These are phyloP conservation scores for Catharus ustulatus DNA, from an alignment of 2,797 vertebrate genomes.

Conservation along the genomic window DNA sequence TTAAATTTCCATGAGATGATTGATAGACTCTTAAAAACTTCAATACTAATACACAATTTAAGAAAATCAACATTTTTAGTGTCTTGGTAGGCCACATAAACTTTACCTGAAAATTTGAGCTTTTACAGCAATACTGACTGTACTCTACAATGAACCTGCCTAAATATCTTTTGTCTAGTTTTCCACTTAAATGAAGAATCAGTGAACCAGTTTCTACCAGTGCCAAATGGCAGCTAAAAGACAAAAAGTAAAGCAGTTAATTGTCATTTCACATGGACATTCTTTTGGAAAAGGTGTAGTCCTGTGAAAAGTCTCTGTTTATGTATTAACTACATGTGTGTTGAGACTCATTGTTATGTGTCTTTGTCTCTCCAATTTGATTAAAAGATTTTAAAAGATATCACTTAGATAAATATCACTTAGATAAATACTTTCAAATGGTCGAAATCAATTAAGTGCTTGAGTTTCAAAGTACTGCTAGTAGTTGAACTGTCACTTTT, in stretches of 20 bases:
- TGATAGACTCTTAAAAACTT: neutral
- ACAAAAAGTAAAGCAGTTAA: neutral
- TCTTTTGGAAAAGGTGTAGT: neutral
- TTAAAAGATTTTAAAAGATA: conserved; percentile 23
- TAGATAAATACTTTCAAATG: neutral
- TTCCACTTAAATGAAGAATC: neutral
- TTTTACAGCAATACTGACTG: neutral
- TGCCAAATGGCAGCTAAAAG: neutral
- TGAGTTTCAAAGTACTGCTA: conserved; percentile 23
- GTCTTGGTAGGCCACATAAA: neutral
- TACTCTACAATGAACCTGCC: neutral
- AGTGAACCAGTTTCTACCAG: neutral
- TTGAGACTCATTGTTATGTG: neutral
- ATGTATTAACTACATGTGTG: neutral
- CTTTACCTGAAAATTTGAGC: neutral
- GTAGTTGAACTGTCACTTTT: conserved; percentile 4
- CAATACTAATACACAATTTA: neutral
- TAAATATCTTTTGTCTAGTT: neutral
- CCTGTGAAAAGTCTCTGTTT: neutral
- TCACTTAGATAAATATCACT: neutral
- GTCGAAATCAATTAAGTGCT: neutral
- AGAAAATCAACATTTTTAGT: neutral
- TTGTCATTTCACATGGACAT: neutral
- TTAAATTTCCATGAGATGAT: neutral
- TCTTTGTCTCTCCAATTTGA: neutral